A percentile compares a stretch with the other conserved stretches of the same genome.
phyloP scores from a whole-genome alignment of 2,113 vertebrate genomes.

The Tachycineta bicolor region DNA sequence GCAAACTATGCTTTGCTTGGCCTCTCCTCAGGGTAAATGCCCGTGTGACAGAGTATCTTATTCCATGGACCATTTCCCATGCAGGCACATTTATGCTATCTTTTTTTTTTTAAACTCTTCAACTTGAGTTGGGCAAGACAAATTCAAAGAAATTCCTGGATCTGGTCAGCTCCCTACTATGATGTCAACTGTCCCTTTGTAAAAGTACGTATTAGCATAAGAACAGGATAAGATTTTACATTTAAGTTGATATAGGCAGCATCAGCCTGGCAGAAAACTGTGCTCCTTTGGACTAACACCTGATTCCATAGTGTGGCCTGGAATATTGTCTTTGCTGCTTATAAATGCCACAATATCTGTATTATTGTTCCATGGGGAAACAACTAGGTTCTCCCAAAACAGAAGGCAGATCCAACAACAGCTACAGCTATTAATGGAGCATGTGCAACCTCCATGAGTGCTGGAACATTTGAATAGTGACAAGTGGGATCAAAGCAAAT shows the following conservation, averaged over 20 bases:
- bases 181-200: background rate
- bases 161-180: background rate
- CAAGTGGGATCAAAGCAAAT: background rate
- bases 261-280: background rate
- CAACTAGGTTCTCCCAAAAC: background rate
- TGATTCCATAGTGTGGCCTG: background rate
- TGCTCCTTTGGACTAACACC: background rate
- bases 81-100: no score
- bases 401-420: background rate
- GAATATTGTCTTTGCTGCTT: background rate
- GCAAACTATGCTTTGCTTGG: background rate
- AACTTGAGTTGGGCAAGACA: background rate
- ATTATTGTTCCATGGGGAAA: background rate
- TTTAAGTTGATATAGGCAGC: background rate
- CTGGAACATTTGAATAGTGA: background rate
- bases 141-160: background rate
- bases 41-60: background rate
- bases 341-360: background rate
- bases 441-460: rapidly evolving
- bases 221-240: background rate
- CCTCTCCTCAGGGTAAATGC: background rate
- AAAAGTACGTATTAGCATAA: background rate
- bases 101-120: background rate
- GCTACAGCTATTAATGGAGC: background rate
- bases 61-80: background rate